Conservation (phyloP, 2,797 vertebrate genomes). For the Enteromius mattozi region DNA sequence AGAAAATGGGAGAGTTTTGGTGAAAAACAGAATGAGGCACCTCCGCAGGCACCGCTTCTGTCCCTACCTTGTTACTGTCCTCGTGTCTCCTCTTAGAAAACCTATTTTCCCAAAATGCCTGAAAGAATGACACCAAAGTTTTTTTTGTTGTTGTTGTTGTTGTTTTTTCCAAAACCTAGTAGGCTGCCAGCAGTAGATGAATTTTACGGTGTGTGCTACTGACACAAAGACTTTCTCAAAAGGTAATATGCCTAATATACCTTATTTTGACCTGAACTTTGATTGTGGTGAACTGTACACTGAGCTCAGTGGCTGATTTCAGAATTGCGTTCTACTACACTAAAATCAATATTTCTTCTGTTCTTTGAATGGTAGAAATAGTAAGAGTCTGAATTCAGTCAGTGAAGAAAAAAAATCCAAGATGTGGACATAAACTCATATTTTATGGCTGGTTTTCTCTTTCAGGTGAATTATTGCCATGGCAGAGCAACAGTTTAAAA, state of each 20-base stretch:
- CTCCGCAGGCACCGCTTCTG: slow-evolving; percentile 10
- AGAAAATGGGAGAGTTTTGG: slow-evolving; percentile 22
- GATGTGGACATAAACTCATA: not conserved
- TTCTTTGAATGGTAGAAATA: not conserved
- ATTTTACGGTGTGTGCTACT: not conserved
- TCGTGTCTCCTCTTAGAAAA: slow-evolving; percentile 15
- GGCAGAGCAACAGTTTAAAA: not conserved
- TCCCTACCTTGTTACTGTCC: slow-evolving; percentile 15
- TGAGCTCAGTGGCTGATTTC: not conserved
- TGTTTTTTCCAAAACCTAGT: not conserved
- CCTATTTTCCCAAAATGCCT: slow-evolving; percentile 12
- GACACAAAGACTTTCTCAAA: not conserved
- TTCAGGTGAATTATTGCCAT: not conserved
- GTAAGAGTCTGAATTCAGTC: not conserved
- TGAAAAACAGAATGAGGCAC: slow-evolving; percentile 15
- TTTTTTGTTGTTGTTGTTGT: not conserved
- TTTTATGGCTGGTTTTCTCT: not conserved
- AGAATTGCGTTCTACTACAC: not conserved
- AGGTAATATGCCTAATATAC: not conserved
- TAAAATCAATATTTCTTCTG: not conserved
- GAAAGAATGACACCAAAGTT: not conserved
- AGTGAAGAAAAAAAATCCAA: not conserved
- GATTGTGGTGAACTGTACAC: not conserved
- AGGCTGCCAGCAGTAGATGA: not conserved
- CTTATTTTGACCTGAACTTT: not conserved